A percentile compares a stretch with the other conserved stretches of the same genome.
These are phyloP conservation scores for Callipepla squamata DNA, from an alignment of 2,113 vertebrate genomes.

Conservation along the genomic window DNA sequence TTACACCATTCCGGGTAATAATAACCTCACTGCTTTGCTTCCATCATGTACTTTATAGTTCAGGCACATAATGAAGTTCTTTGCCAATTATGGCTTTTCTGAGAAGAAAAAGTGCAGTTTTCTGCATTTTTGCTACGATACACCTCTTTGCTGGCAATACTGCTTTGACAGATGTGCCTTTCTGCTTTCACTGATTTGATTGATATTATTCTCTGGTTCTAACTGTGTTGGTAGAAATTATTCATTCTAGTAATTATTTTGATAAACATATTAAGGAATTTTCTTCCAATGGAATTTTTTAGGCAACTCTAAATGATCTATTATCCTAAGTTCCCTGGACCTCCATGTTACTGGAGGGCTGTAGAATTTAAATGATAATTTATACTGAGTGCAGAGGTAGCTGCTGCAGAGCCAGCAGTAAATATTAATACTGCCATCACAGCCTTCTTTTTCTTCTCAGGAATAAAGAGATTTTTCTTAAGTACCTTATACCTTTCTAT, in stretches of 20 bases:
- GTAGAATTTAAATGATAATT: neutral
- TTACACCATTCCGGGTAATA: neutral
- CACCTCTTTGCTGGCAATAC: conserved; percentile 40
- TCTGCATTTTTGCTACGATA: conserved; percentile 24
- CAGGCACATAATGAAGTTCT: conserved; percentile 24
- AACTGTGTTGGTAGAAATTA: conserved; percentile 41
- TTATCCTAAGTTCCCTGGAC: neutral
- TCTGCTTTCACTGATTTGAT: conserved; percentile 42
- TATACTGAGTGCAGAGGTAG: neutral
- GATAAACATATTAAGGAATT: conserved; percentile 46
- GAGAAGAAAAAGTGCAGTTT: conserved; percentile 36
- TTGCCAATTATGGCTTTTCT: conserved; percentile 52
- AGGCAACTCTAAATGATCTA: neutral
- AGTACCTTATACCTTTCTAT: neutral
- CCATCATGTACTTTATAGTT: conserved; percentile 28
- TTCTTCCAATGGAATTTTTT: neutral
- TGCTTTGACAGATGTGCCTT: conserved; percentile 52
- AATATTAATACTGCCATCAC: neutral
- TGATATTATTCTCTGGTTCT: conserved; percentile 21
- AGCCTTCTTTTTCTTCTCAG: neutral
- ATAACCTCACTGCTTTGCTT: conserved; percentile 11
- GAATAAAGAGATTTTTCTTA: conserved; percentile 6
- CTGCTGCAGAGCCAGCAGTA: conserved; percentile 7
- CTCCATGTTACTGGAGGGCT: neutral
- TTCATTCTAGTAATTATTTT: conserved; percentile 49